Evolutionary conservation across 2,797 vertebrate genomes (phyloP).

Genomic region (Synanceia verrucosa): DNA sequence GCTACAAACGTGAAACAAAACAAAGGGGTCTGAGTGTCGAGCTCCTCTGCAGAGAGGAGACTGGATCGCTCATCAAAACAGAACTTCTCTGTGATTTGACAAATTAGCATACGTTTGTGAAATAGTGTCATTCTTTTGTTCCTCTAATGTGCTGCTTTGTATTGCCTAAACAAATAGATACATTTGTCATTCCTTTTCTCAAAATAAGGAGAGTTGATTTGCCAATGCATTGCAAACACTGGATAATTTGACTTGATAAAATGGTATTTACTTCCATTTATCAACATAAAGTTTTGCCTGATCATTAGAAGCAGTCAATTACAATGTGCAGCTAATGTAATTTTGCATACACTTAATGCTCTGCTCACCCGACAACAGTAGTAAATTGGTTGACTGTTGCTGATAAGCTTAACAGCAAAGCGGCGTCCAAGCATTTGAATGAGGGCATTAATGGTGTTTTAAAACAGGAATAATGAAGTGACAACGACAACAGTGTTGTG

Average conservation of each 20-base stretch:
- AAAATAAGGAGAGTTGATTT: conserved; percentile 7
- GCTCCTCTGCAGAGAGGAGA: conserved; percentile 28
- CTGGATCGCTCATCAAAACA: conserved; percentile 44
- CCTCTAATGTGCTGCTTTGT: conserved; percentile 7
- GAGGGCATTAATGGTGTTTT: conserved; percentile 69
- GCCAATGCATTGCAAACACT: neutral
- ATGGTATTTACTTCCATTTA: conserved; percentile 52
- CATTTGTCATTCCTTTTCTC: conserved; percentile 2
- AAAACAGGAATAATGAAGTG: conserved; percentile 70
- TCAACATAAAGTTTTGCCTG: conserved; percentile 48
- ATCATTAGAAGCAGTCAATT: conserved; percentile 43
- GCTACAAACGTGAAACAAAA: conserved; percentile 38
- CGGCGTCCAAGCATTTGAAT: conserved; percentile 63
- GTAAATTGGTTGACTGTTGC: conserved; percentile 65
- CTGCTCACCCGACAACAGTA: conserved; percentile 48
- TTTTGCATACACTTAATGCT: conserved; percentile 59
- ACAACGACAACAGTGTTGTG: conserved; percentile 35
- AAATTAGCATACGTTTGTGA: conserved; percentile 56
- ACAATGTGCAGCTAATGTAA: conserved; percentile 54
- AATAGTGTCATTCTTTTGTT: conserved; percentile 40
- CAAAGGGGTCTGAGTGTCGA: conserved; percentile 32
- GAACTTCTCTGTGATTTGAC: conserved; percentile 53
- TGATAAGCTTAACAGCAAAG: conserved; percentile 71
- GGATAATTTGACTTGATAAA: conserved; percentile 19
- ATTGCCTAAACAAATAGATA: neutral